phyloP scores from a whole-genome alignment of 2,888 invertebrate genomes.

The Apotomis capreana region DNA sequence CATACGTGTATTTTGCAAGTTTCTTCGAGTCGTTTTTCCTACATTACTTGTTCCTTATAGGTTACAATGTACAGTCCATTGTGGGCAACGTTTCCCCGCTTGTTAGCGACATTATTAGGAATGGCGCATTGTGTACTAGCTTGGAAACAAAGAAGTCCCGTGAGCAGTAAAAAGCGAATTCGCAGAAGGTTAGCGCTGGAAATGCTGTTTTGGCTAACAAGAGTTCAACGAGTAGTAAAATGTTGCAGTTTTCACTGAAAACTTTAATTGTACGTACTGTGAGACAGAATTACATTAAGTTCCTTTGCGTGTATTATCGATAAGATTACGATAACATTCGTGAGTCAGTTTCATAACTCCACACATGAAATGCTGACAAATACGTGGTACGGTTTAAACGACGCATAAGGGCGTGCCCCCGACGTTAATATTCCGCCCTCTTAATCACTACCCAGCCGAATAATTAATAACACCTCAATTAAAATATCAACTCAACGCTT shows the following conservation, averaged over 20 bases:
- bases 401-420: conserved; percentile 68
- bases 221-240: conserved; percentile 47
- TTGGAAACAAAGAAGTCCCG: conserved; percentile 73
- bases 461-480: conserved; percentile 80
- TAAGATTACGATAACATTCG: conserved; percentile 61
- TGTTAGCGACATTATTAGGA: conserved; percentile 74
- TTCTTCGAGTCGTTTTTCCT: conserved; percentile 53
- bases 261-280: conserved; percentile 9
- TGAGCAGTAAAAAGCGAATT: conserved; percentile 71
- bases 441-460: conserved; percentile 73
- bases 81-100: conserved; percentile 63
- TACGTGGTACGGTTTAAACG: conserved; percentile 56
- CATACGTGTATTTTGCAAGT: conserved; percentile 11
- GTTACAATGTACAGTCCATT: conserved; percentile 62
- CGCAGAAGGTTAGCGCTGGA: conserved; percentile 59
- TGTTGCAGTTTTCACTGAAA: conserved; percentile 35
- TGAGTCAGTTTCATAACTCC: conserved; percentile 46
- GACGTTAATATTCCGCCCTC: conserved; percentile 72
- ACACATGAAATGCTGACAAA: conserved; percentile 50
- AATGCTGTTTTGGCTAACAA: conserved; percentile 48
- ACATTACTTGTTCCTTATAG: conserved; percentile 53
- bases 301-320: conserved; percentile 47
- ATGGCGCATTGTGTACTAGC: conserved; percentile 67
- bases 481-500: conserved; percentile 75
- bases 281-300: conserved; percentile 14